Evolutionary conservation across 2,113 vertebrate genomes (phyloP).

Genomic region (Prinia subflava): DNA sequence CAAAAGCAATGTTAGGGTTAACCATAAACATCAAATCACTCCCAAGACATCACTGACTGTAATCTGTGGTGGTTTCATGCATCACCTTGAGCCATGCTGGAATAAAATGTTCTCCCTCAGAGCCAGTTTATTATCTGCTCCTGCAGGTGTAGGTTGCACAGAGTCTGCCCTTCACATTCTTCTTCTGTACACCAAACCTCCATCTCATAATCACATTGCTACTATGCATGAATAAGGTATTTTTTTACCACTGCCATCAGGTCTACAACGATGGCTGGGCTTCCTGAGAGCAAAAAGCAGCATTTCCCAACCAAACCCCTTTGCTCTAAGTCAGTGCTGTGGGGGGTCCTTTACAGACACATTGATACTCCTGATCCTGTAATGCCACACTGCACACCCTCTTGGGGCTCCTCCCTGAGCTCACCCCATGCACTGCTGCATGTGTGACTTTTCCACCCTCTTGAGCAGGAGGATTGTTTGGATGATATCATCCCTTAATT

Average conservation of each 20-base stretch:
- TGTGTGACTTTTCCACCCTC: background rate
- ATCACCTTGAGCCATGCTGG: background rate
- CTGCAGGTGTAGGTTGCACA: background rate
- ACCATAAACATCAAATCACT: slow-evolving; percentile 54
- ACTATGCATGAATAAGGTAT: background rate
- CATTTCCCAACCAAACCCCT: background rate
- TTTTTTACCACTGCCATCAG: background rate
- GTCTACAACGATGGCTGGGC: background rate
- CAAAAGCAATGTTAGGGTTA: slow-evolving; percentile 36
- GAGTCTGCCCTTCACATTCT: background rate
- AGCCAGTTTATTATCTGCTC: background rate
- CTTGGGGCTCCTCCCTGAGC: background rate
- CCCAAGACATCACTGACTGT: slow-evolving; percentile 5
- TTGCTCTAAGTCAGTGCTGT: background rate
- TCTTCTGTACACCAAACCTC: background rate
- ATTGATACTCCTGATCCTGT: background rate
- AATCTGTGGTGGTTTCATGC: slow-evolving; percentile 30
- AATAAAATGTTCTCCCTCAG: background rate
- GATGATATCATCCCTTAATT: background rate
- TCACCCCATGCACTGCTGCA: background rate
- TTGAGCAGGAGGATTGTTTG: background rate
- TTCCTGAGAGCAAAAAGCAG: background rate
- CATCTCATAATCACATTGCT: background rate
- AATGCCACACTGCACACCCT: background rate
- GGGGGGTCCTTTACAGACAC: background rate